phyloP scores from a whole-genome alignment of 2,797 vertebrate species.

The Megalops cyprinoides region DNA sequence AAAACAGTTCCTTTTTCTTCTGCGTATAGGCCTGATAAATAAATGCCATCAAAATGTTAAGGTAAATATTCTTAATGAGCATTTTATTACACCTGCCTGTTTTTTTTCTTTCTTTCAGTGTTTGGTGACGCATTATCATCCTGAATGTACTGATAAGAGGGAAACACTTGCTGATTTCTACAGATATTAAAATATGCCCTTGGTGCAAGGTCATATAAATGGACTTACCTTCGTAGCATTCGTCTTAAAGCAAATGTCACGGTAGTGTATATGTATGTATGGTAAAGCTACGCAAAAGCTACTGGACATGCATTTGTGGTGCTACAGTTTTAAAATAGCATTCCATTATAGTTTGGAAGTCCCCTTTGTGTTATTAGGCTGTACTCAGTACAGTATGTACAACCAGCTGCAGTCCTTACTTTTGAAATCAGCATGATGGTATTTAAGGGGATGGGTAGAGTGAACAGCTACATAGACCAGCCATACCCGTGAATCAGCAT shows the following conservation, averaged over 20 bases:
- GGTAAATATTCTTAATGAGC: slow-evolving; percentile 44
- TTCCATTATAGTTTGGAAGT: slow-evolving; percentile 9
- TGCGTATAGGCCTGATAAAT: slow-evolving; percentile 38
- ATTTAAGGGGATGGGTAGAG: slow-evolving; percentile 48
- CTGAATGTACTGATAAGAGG: background rate
- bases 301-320: slow-evolving; percentile 12
- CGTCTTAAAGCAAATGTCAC: slow-evolving; percentile 21
- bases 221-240: slow-evolving; percentile 39
- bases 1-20: slow-evolving; percentile 38
- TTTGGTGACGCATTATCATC: slow-evolving; percentile 18
- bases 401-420: background rate
- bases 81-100: too few species aligned
- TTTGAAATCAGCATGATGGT: background rate
- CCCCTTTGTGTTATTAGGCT: background rate
- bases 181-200: slow-evolving; percentile 35
- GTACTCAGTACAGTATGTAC: background rate
- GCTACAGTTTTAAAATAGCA: background rate
- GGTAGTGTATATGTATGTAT: background rate
- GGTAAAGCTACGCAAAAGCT: background rate
- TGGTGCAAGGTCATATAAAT: slow-evolving; percentile 40
- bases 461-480: slow-evolving; percentile 55
- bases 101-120: slow-evolving; percentile 27
- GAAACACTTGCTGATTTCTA: slow-evolving; percentile 10
- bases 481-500: slow-evolving; percentile 51
- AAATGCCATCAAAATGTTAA: slow-evolving; percentile 37